Evolutionary conservation across 1,140 invertebrate species (phyloP).

Genomic region (Hypsibius dujardini): DNA sequence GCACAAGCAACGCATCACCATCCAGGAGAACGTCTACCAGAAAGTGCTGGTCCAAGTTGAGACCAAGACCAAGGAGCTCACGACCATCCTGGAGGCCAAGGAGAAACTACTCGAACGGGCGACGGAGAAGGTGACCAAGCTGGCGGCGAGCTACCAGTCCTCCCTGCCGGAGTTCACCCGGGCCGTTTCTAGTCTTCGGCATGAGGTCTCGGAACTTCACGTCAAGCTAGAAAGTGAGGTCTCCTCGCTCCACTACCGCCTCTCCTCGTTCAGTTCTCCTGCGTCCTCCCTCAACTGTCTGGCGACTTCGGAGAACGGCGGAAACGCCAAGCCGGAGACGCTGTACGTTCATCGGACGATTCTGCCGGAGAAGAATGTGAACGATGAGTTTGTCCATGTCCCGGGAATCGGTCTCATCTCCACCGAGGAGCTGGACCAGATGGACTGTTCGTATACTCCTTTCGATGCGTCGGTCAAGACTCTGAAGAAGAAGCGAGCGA

Average conservation of each 20-base stretch:
- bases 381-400: slow-evolving; percentile 18
- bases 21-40: slow-evolving; percentile 13
- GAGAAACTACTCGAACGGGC: background rate
- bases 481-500: background rate
- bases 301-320: background rate
- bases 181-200: slow-evolving; percentile 1
- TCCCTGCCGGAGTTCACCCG: background rate
- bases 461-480: background rate
- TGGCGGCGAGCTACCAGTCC: background rate
- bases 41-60: slow-evolving; percentile 13
- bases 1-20: slow-evolving; percentile 1
- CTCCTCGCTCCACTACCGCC: slow-evolving; percentile 1
- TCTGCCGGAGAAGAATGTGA: slow-evolving; percentile 12
- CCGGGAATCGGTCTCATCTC: slow-evolving; percentile 3
- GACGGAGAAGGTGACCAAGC: background rate
- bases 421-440: slow-evolving; percentile 16
- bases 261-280: background rate
- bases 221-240: slow-evolving; percentile 16
- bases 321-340: slow-evolving; percentile 8
- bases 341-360: slow-evolving; percentile 14
- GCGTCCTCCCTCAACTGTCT: background rate
- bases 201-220: background rate
- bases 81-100: background rate
- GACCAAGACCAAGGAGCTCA: slow-evolving; percentile 6
- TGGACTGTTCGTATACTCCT: background rate